These are phyloP conservation scores for Gallinago stenura DNA, from an alignment of 2,797 vertebrate species.

Conservation along the genomic window DNA sequence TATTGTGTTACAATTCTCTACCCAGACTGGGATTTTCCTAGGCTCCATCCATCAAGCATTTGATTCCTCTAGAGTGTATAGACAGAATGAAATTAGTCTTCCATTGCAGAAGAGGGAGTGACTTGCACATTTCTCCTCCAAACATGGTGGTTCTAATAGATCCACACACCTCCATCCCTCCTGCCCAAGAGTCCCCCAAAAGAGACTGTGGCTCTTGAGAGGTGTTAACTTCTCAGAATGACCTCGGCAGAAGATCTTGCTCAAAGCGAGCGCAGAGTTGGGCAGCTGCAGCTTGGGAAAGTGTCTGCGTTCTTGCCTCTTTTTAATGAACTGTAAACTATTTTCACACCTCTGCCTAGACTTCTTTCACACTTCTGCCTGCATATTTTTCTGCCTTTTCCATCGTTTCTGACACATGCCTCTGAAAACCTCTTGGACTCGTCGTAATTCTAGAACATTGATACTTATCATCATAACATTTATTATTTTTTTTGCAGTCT, in stretches of 20 bases:
- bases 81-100: constrained; percentile 21
- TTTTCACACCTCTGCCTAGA: constrained; percentile 40
- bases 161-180: not conserved
- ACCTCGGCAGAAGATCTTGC: not conserved
- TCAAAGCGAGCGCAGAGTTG: not conserved
- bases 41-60: constrained; percentile 16
- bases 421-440: constrained; percentile 15
- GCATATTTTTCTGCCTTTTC: constrained; percentile 10
- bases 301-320: not conserved
- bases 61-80: constrained; percentile 13
- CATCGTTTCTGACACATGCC: not conserved
- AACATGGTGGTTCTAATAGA: not conserved
- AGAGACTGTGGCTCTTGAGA: not conserved
- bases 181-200: not conserved
- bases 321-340: constrained; percentile 38
- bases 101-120: not conserved
- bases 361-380: constrained; percentile 35
- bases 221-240: not conserved
- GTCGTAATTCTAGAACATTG: constrained; percentile 12
- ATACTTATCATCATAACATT: not conserved
- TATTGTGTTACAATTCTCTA: not conserved
- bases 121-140: not conserved
- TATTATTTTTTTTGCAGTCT: not conserved
- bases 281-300: not conserved
- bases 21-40: constrained; percentile 34